Conservation (phyloP, 2,888 invertebrate species). For the Argyresthia goedartella region DNA sequence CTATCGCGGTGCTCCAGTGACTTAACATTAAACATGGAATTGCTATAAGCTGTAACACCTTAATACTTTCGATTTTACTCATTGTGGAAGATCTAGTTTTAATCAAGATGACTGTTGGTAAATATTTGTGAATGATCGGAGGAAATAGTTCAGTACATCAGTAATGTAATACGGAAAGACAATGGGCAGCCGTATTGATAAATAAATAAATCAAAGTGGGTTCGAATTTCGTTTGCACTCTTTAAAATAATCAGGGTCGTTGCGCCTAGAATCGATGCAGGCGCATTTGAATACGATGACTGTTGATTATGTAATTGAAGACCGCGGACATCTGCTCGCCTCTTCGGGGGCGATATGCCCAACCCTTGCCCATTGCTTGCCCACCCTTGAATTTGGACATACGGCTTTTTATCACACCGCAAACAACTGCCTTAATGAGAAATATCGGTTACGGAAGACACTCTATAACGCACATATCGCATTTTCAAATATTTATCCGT, state of each 20-base stretch:
- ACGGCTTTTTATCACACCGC: conserved; percentile 52
- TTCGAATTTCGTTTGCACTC: conserved; percentile 13
- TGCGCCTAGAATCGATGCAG: conserved; percentile 29
- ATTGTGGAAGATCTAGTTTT: neutral
- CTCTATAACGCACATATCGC: conserved; percentile 47
- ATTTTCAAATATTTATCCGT: conserved; percentile 51
- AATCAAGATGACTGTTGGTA: no score
- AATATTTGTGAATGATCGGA: no score
- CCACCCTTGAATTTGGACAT: conserved; percentile 35
- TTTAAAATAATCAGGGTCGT: conserved; percentile 15
- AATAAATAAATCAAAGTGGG: neutral
- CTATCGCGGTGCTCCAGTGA: conserved; percentile 45
- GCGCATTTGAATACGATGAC: conserved; percentile 55
- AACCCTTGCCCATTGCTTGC: conserved; percentile 52
- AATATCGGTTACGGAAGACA: conserved; percentile 64
- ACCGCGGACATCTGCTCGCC: conserved; percentile 53
- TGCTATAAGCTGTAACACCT: conserved; percentile 30
- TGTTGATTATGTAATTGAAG: conserved; percentile 65
- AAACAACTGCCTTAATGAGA: conserved; percentile 60
- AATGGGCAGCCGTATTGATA: conserved; percentile 4
- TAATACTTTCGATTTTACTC: conserved; percentile 53
- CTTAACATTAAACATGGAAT: conserved; percentile 43
- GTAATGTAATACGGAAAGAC: neutral
- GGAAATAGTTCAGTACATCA: neutral
- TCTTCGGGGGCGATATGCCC: conserved; percentile 30